phyloP scores from a whole-genome alignment of 2,797 vertebrate species.

The Dermochelys coriacea region DNA sequence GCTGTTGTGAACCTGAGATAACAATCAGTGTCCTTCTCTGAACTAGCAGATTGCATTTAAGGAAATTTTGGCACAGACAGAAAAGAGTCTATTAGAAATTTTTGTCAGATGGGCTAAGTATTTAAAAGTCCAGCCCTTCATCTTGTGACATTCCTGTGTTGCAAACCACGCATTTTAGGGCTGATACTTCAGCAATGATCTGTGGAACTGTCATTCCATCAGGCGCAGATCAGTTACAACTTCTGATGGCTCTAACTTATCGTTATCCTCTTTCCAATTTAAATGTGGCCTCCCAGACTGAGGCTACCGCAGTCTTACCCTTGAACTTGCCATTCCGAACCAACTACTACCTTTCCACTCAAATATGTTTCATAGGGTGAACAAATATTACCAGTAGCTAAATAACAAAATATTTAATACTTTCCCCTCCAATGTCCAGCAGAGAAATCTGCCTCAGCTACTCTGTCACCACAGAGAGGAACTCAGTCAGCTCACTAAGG shows the following conservation, averaged over 20 bases:
- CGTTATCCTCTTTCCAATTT: background rate
- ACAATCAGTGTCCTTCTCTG: background rate
- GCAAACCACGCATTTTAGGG: background rate
- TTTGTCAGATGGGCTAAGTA: background rate
- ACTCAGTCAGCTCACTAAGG: background rate
- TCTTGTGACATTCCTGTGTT: background rate
- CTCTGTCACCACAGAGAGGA: background rate
- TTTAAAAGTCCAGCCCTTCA: background rate
- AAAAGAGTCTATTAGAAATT: background rate
- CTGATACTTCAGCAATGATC: background rate
- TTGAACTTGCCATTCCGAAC: too few relatives aligned
- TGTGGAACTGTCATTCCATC: background rate
- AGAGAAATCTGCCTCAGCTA: background rate
- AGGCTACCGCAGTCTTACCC: too few relatives aligned
- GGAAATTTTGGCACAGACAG: background rate
- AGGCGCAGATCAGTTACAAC: background rate
- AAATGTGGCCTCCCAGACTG: background rate
- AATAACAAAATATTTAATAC: background rate
- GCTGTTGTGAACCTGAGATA: background rate
- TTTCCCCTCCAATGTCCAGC: background rate
- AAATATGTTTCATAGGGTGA: background rate
- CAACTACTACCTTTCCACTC: background rate
- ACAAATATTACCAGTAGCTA: background rate
- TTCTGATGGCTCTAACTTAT: background rate
- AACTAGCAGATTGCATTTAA: background rate